These are phyloP conservation scores for Lepidotrigona ventralis DNA, from an alignment of 1,140 invertebrate genomes.

Conservation along the genomic window DNA sequence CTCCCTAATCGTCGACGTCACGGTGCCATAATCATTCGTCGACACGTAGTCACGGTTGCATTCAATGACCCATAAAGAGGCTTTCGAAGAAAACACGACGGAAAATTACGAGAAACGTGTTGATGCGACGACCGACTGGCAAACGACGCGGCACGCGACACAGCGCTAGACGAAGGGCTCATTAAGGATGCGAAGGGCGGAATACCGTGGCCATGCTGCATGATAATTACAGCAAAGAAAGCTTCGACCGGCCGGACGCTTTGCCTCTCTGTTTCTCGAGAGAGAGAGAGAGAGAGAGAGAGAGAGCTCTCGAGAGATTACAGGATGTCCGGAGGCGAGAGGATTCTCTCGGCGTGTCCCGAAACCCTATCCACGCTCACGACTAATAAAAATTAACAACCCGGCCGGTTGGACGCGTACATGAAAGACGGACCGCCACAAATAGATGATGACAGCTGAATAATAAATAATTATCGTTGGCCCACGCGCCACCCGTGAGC, in stretches of 20 bases:
- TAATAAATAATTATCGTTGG: constrained; percentile 62
- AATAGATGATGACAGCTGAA: constrained; percentile 42
- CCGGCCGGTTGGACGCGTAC: constrained; percentile 57
- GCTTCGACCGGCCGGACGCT: constrained; percentile 46
- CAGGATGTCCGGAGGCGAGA: constrained; percentile 77
- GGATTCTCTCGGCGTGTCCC: constrained; percentile 52
- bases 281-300: not conserved
- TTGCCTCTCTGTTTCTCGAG: constrained; percentile 18
- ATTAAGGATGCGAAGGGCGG: constrained; percentile 75
- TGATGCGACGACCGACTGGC: constrained; percentile 47
- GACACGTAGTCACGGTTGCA: constrained; percentile 35
- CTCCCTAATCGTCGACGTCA: constrained; percentile 29
- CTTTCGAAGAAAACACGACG: constrained; percentile 47
- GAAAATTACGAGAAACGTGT: constrained; percentile 53
- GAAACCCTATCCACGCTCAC: constrained; percentile 59
- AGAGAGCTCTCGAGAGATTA: constrained; percentile 67
- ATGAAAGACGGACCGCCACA: constrained; percentile 64
- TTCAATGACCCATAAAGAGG: constrained; percentile 59
- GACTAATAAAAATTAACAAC: constrained; percentile 67
- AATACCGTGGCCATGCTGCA: constrained; percentile 70
- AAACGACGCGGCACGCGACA: constrained; percentile 75
- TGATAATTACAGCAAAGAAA: constrained; percentile 74
- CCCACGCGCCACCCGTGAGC: constrained; percentile 46
- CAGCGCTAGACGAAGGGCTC: constrained; percentile 61
- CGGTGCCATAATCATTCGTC: constrained; percentile 35